phyloP scores from a whole-genome alignment of 2,888 invertebrate species.

The Parasteatoda lunata region DNA sequence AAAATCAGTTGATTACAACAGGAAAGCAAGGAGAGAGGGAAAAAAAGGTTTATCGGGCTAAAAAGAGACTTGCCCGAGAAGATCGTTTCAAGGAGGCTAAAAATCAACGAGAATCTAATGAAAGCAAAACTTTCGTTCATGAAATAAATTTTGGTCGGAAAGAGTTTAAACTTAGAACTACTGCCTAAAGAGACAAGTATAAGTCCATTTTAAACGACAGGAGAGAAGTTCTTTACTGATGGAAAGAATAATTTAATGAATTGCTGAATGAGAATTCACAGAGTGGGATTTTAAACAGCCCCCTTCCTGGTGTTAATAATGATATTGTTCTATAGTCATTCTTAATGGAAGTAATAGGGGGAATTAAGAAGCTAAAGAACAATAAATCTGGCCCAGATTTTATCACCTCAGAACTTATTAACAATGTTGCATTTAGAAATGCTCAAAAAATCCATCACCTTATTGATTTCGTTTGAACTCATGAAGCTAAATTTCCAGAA shows the following conservation, averaged over 20 bases:
- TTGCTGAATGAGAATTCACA: constrained; percentile 6
- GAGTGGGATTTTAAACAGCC: neutral
- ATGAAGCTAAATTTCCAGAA: neutral
- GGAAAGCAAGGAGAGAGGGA: neutral
- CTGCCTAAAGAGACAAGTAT: neutral
- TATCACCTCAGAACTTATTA: neutral
- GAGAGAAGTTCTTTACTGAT: constrained; percentile 5
- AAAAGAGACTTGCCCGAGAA: neutral
- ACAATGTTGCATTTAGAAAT: neutral
- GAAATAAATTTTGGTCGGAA: neutral
- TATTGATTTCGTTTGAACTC: neutral
- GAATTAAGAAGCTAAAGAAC: neutral
- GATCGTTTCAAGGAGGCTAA: neutral
- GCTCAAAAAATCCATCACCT: neutral
- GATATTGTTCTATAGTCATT: neutral
- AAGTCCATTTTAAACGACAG: constrained; percentile 1
- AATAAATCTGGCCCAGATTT: neutral
- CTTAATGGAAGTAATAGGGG: constrained; percentile 7
- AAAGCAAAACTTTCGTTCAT: neutral
- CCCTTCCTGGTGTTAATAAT: neutral
- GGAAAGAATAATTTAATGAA: constrained; percentile 13
- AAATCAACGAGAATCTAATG: neutral
- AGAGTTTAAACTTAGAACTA: constrained; percentile 4
- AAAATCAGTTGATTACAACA: neutral
- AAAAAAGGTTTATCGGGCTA: neutral